These are phyloP conservation scores for Zootermopsis nevadensis DNA, from an alignment of 2,888 invertebrate genomes.

Conservation along the genomic window DNA sequence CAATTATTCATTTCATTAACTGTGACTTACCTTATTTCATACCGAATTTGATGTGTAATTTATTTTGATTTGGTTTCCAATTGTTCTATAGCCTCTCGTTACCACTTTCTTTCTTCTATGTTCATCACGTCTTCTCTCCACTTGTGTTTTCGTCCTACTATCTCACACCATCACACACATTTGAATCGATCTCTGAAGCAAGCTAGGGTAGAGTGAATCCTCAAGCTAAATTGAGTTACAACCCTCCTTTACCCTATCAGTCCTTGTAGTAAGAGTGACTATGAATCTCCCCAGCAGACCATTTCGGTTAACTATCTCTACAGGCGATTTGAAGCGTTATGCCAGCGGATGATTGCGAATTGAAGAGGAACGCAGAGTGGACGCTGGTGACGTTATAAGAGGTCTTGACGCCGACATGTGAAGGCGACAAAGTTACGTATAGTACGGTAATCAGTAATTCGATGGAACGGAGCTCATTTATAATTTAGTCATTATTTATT, in stretches of 20 bases:
- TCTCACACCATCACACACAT: slow-evolving; percentile 18
- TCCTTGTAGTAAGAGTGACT: neutral
- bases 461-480: too few relatives aligned
- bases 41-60: neutral
- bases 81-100: neutral
- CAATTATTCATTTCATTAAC: neutral
- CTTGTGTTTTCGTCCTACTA: neutral
- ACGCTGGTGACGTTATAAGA: neutral
- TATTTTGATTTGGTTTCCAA: neutral
- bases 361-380: neutral
- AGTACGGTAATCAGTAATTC: too few relatives aligned
- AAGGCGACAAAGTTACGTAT: too few relatives aligned
- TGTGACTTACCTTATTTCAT: neutral
- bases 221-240: slow-evolving; percentile 50
- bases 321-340: neutral
- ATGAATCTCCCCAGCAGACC: neutral
- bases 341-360: neutral
- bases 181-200: slow-evolving; percentile 44
- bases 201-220: slow-evolving; percentile 37
- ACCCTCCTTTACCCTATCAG: slow-evolving; percentile 7
- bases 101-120: neutral
- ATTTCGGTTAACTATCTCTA: neutral
- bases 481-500: too few relatives aligned
- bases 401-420: neutral
- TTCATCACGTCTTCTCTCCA: neutral